Base-by-base conservation (phyloP, 2,113 vertebrate species). In the Cavia porcellus region DNA sequence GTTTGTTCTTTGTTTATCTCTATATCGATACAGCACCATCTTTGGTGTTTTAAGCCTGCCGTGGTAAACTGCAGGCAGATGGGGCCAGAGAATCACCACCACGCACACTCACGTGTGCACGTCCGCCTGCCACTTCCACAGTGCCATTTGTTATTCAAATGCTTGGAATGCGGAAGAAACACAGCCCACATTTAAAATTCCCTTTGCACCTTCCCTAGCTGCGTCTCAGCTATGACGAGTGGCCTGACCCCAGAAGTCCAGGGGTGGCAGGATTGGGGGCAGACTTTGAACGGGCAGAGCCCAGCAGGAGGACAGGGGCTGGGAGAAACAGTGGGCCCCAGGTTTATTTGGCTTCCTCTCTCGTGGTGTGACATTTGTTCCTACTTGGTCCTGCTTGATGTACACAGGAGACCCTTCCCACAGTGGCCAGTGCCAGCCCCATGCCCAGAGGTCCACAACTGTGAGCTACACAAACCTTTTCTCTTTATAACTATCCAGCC, bases 111-210 rank as follows among this genome's bases (percentile, higher is more conserved):
- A 3, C 2, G 57, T 42, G 30, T 62, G n/a, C 25, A 0, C 24
- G 59, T 22, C 5, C 9, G 5, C 47, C 32, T 72, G 24, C 11
- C 0, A 0, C 4, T 3, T 38, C 3, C 17, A 4, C 17, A 6
- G 9, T 50, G 17, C 5, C 81, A 14, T 14, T 22, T 55, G 28
- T 4, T 24, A 38, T 70, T 92, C n/a, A 14, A 12, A 35, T 22
- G 57, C 74, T 96, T 64, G 20, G 86, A 79, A 72, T 30, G n/a
- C 12, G 19, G 90, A 81, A 81, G 9, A 59, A 84, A 66, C 9
- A 15, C 22, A 7, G 1, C 4, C 25, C 30, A 4, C 3, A 8
- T 25, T 47, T 14, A 38, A 35, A 89, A 15, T 22, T 52, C 7
- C 13, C 19, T 66, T 20, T 14, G 45, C 50, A 17, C 2, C 11